Base-by-base conservation (phyloP, 2,113 vertebrate species). In the Mormyrus lacerda region DNA sequence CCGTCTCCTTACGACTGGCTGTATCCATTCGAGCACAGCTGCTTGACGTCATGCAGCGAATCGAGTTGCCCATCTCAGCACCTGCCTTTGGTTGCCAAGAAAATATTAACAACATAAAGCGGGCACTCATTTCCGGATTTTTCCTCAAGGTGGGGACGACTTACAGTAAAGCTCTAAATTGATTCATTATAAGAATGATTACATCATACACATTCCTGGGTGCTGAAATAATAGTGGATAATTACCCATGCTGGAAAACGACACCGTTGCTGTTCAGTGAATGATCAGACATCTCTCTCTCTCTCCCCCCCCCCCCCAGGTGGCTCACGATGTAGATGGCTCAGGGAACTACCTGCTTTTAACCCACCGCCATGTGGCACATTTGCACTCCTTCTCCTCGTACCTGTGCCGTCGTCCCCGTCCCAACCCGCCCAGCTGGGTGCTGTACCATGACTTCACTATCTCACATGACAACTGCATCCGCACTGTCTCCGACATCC, bases 81-180 rank as follows among this genome's bases (percentile, higher is more conserved):
- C 97, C 98, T 0, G 97, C 97, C 44, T 98, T 99, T 0, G 98
- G 97, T 89, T 96, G 95, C 0, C 96, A 98, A 8, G 94, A 97
- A 95, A 99, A 99, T 88, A 90, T 95, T 91, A 96, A 94, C 2
- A 97, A 97, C 84, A 95, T 99, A 91, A 98, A 97, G 93, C 95
- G 96, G n/a, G 97, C 98, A 0, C 96, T 99, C 92, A 94, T 99
- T 94, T 98, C 98, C 0, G 98, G 98, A 4, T 98, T 97, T 94
- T 99, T 99, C 93, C 97, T 99, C 90, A 97, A 99, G 95, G 98
- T 99, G 89, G 6, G 89, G 19, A 92, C 58, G 4, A 4, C 3
- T 4, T n/a, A 13, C 21, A 85, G 31, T 87, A 31, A 83, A 55
- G 73, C 51, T 53, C 2, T 42, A 27, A 89, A 13, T 82, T 84